Conservation (phyloP, 2,797 vertebrate genomes). For the Eospalax fontanierii region DNA sequence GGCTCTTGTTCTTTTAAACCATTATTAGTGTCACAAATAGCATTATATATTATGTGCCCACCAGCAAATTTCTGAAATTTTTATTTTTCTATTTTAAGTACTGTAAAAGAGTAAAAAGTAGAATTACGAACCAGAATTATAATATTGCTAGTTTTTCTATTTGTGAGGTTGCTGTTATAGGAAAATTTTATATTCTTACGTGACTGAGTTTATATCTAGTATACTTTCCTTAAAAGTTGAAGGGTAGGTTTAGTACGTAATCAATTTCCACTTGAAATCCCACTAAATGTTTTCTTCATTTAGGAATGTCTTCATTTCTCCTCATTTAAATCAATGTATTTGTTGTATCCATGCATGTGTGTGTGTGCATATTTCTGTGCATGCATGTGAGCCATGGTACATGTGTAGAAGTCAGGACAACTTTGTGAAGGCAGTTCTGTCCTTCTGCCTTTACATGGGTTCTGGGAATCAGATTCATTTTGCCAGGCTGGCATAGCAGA, state of each 20-base stretch:
- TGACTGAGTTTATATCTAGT: neutral
- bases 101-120: conserved; percentile 45
- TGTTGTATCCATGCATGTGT: neutral
- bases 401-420: neutral
- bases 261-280: neutral
- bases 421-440: neutral
- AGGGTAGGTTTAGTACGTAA: neutral
- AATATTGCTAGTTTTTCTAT: neutral
- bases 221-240: neutral
- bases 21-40: conserved; percentile 21
- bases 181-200: neutral
- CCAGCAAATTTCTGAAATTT: conserved; percentile 43
- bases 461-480: neutral
- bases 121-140: conserved; percentile 50
- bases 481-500: neutral
- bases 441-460: neutral
- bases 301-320: neutral
- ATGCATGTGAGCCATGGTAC: neutral
- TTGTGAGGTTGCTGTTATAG: conserved; percentile 36
- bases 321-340: neutral
- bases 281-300: neutral
- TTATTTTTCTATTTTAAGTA: conserved; percentile 63
- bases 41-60: neutral
- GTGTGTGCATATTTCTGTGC: neutral
- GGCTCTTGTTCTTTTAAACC: conserved; percentile 15